Base-by-base conservation (phyloP, 2,888 invertebrate species). In the Palloptera scutellata region DNA sequence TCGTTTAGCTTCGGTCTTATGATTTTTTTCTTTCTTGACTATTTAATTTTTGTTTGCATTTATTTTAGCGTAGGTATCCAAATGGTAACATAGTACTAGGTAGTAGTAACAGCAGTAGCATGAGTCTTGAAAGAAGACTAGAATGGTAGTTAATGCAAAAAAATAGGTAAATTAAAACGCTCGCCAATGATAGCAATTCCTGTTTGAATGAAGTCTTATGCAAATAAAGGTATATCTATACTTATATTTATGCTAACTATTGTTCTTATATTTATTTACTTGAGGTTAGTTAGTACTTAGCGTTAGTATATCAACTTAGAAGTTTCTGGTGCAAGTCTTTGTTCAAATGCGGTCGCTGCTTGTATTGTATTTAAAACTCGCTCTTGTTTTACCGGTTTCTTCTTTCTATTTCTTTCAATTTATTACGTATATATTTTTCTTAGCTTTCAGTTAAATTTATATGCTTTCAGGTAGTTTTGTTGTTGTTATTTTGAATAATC, bases 381-480 rank as follows among this genome's bases (percentile, higher is more conserved):
- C 55, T 20, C 54, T 54, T 15, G 19, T 55, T 55, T 30, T 30
- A 55, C 55, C 20, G 13, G 55, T 55, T 55, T 19, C 5, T 15
- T n/a, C 5, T 48, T 30, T 30, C 30, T 30, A 30, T 30, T 30
- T 2, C n/a, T n/a, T 30, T 30, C 6, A 30, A 30, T 30, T 30
- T 30, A 30, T 30, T 4, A n/a, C n/a, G n/a, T n/a, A 30, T 30
- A 30, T 30, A 30, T 30, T 30, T 30, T 30, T 30, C 30, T 30
- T 30, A 2, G 6, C 30, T 30, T 30, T 30, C 30, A 30, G 30
- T 30, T 30, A 30, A 30, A 30, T 30, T 30, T 30, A 30, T 30
- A 30, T 30, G 30, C 30, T 4, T 30, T 30, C 30, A 30, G 30
- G 30, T 30, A 30, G 2, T 30, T 30, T 30, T 30, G 30, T 30